A percentile compares a stretch with the other conserved stretches of the same genome.
Conservation (phyloP, 2,113 vertebrate genomes). For the Apaloderma vittatum region DNA sequence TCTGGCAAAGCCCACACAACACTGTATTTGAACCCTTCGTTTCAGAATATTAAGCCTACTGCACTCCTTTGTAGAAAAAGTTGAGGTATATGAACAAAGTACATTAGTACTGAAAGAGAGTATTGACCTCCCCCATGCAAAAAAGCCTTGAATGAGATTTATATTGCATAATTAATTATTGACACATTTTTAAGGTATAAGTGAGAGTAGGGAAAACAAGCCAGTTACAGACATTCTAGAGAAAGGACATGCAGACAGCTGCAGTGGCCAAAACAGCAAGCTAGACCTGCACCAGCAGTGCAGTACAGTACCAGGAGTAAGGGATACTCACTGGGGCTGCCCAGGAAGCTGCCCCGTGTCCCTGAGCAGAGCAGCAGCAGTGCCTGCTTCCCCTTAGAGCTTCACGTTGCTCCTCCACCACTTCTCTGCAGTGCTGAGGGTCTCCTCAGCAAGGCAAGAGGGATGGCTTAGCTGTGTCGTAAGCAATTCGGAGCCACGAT, state of each 20-base stretch:
- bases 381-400: neutral
- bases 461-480: accelerated
- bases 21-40: neutral
- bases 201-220: neutral
- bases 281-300: neutral
- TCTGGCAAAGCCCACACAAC: neutral
- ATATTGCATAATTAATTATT: neutral
- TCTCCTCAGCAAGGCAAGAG: too few species aligned
- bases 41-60: neutral
- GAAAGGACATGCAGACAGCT: neutral
- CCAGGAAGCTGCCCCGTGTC: neutral
- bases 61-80: neutral
- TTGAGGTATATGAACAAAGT: neutral
- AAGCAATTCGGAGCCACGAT: accelerated
- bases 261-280: neutral
- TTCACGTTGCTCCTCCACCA: accelerated
- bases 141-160: neutral
- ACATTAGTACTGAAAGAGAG: accelerated
- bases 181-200: neutral
- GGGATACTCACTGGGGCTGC: neutral
- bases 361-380: neutral
- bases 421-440: neutral
- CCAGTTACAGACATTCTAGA: neutral
- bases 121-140: neutral
- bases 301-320: neutral